A percentile compares a stretch with the other conserved stretches of the same genome.
Conservation (phyloP, 2,888 invertebrate genomes). For the Fissipunctia ypsillon region DNA sequence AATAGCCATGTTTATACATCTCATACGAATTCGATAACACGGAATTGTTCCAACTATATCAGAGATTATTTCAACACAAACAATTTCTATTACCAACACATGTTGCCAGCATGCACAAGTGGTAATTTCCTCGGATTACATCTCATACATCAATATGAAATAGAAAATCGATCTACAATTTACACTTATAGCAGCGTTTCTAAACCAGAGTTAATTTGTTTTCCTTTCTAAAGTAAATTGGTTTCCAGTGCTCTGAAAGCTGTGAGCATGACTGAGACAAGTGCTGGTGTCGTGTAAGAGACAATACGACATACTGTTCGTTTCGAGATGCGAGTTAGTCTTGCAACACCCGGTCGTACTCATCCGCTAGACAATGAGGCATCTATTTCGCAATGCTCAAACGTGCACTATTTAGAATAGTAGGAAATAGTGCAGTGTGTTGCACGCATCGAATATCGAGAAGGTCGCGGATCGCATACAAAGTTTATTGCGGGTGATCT, state of each 20-base stretch:
- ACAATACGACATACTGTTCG: slow-evolving; percentile 49
- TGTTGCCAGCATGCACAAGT: slow-evolving; percentile 49
- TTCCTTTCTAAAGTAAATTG: slow-evolving; percentile 47
- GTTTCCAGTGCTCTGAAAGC: slow-evolving; percentile 34
- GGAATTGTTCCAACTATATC: slow-evolving; percentile 59
- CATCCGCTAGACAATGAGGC: slow-evolving; percentile 84
- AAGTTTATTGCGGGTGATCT: slow-evolving; percentile 87
- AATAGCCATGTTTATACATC: slow-evolving; percentile 64
- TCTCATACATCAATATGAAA: slow-evolving; percentile 55
- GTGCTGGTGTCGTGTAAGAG: slow-evolving; percentile 49
- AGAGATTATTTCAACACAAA: slow-evolving; percentile 66
- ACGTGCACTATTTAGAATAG: slow-evolving; percentile 83
- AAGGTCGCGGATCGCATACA: slow-evolving; percentile 88
- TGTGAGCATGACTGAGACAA: slow-evolving; percentile 65
- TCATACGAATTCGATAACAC: slow-evolving; percentile 62
- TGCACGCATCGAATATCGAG: slow-evolving; percentile 86
- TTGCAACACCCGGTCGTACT: slow-evolving; percentile 77
- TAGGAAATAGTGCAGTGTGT: slow-evolving; percentile 89
- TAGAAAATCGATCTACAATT: slow-evolving; percentile 57
- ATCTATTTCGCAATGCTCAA: slow-evolving; percentile 85
- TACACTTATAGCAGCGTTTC: slow-evolving; percentile 33
- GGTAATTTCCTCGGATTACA: slow-evolving; percentile 62
- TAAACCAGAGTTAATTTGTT: slow-evolving; percentile 39
- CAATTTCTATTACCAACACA: slow-evolving; percentile 63
- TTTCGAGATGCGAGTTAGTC: slow-evolving; percentile 66